phyloP scores from a whole-genome alignment of 2,888 invertebrate species.

The Myopa tessellatipennis region DNA sequence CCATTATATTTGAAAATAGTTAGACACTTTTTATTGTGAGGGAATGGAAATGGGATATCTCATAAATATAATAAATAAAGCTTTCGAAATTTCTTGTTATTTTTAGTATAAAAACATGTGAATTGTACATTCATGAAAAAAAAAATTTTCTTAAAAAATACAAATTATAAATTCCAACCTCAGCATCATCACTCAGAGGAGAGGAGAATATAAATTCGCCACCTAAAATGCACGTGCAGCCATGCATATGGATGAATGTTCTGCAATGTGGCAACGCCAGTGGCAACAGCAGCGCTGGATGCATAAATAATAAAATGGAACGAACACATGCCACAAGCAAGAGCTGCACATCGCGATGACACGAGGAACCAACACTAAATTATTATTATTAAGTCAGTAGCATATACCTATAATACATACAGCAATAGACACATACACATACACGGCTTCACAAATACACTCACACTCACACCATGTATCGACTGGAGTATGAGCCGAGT shows the following conservation, averaged over 20 bases:
- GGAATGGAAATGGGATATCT: no score
- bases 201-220: constrained; percentile 4
- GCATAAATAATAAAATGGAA: constrained; percentile 37
- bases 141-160: neutral
- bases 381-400: constrained; percentile 36
- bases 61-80: no score
- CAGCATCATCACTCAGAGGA: neutral
- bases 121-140: no score
- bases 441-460: no score
- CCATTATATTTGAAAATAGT: no score
- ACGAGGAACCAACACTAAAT: constrained; percentile 22
- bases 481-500: neutral
- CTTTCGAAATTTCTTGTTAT: no score
- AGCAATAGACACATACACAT: no score
- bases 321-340: constrained; percentile 10
- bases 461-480: no score
- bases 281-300: neutral
- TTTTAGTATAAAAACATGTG: no score
- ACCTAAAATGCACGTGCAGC: constrained; percentile 25
- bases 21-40: no score
- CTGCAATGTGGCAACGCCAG: constrained; percentile 14
- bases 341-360: constrained; percentile 18
- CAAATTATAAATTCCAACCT: neutral
- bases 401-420: neutral
- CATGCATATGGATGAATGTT: constrained; percentile 31